Evolutionary conservation across 30 jellyfish, hydroid and myxozoan genomes (phyloP), one percentile per base, ranked within the genome.

Genomic region (Turritopsis dohrnii): DNA sequence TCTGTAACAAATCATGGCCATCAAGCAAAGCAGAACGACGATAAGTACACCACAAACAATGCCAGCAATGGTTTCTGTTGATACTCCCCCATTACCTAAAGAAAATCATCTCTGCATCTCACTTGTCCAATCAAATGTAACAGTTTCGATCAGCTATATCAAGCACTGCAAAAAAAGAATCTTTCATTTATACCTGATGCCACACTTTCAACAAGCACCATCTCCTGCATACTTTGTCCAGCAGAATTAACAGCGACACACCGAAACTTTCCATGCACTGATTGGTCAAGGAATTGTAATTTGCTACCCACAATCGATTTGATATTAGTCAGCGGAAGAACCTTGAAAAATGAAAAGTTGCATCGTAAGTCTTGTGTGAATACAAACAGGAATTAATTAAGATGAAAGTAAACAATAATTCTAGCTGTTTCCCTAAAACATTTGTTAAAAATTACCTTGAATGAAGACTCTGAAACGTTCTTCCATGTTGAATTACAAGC

Each of bases 1-100:
- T 60, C 77, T 76, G 85, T 93, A 86, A 80, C 95, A 85, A 66
- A 84, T 41, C 60, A 41, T 41, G 5, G 60, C 83, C 24, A 85
- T 19, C 7, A 85, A 65, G 71, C 84, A 66, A 1, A 84, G 25
- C 54, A 88, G 80, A 54, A 87, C 71, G 21, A 87, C 16, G 3
- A 88, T 8, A 69, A 71, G 53, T 18, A 82, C 60, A 41, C 60
- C 60, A 41, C 60, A 41, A 5, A 41, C 60, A 41, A 41, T 41
- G 13, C 60, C 60, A 41, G 60, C 60, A 41, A 41, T 41, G 60
- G 60, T 41, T 41, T 41, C 60, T 3, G 60, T 41, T 41, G 60
- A 41, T 41, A 41, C 60, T 41, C 13, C 13, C 60, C 60, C 60
- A 41, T 13, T 13, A 41, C 60, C 60, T 41, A 41, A 13, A 41